A percentile compares a stretch with the other conserved stretches of the same genome.
phyloP scores from a whole-genome alignment of 1,140 invertebrate genomes.

The Micrasema longulum region DNA sequence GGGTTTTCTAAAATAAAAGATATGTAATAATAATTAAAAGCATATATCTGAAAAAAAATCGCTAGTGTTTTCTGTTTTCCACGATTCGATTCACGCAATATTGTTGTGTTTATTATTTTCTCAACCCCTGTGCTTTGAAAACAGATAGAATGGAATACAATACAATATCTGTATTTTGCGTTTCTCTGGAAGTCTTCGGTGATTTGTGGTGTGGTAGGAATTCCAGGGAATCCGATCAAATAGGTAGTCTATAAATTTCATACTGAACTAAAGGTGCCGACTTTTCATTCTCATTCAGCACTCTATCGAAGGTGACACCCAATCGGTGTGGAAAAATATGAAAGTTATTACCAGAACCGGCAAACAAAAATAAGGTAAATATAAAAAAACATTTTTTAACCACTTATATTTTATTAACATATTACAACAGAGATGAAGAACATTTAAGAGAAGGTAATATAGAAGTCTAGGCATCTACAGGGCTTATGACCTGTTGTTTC shows the following conservation, averaged over 20 bases:
- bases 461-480: too few species aligned
- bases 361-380: neutral
- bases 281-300: slow-evolving; percentile 52
- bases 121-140: neutral
- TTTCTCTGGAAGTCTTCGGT: neutral
- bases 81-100: too few species aligned
- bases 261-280: slow-evolving; percentile 47
- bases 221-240: slow-evolving; percentile 39
- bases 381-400: neutral
- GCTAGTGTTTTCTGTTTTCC: too few species aligned
- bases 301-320: slow-evolving; percentile 51
- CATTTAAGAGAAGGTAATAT: too few species aligned
- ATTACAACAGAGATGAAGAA: too few species aligned
- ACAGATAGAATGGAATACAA: neutral
- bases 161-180: too few species aligned
- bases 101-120: neutral
- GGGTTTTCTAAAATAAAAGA: too few species aligned
- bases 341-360: slow-evolving; percentile 39
- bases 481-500: too few species aligned
- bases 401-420: too few species aligned
- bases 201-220: neutral
- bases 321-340: slow-evolving; percentile 50
- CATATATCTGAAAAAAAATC: too few species aligned
- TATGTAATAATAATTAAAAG: too few species aligned
- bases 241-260: slow-evolving; percentile 39